These are phyloP conservation scores for Spilogale gracilis DNA, from an alignment of 2,113 vertebrate species.

Conservation along the genomic window DNA sequence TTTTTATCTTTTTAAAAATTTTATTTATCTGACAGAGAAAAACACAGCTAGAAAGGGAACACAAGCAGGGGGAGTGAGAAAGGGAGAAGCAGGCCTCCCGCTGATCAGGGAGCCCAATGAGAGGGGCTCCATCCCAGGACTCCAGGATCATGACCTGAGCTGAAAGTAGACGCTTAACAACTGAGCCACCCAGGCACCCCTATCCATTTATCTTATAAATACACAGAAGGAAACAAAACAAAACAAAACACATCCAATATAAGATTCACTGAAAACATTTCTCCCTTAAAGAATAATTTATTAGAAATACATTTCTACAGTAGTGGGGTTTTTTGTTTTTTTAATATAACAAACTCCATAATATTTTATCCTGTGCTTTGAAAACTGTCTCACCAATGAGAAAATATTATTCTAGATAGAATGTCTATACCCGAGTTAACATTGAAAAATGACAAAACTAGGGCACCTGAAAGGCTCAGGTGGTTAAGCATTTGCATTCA, in stretches of 20 bases:
- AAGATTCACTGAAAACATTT: conserved; percentile 22
- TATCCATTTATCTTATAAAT: conserved; percentile 60
- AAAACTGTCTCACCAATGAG: conserved; percentile 1
- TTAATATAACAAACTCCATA: conserved; percentile 25
- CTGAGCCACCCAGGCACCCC: too few species aligned
- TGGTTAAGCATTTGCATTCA: neutral
- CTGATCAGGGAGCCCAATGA: too few species aligned
- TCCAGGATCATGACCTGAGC: too few species aligned
- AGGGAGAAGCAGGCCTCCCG: too few species aligned
- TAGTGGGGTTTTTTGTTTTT: conserved; percentile 36
- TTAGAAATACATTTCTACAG: conserved; percentile 34
- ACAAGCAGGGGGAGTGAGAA: too few species aligned
- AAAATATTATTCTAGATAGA: conserved; percentile 11
- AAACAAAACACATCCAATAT: neutral
- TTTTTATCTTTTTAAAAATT: too few species aligned
- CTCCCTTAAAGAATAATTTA: conserved; percentile 57
- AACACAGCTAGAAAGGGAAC: too few species aligned
- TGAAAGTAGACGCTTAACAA: too few species aligned
- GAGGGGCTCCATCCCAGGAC: too few species aligned
- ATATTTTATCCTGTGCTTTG: conserved; percentile 18
- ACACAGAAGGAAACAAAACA: neutral
- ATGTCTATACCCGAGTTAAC: neutral
- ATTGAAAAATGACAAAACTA: neutral
- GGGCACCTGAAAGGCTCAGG: neutral
- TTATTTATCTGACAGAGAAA: too few species aligned